Percentiles rank a stretch among this genome's conserved stretches.
Evolutionary conservation across 2,888 invertebrate species (phyloP).

Genomic region (Trypoxylon attenuatum): DNA sequence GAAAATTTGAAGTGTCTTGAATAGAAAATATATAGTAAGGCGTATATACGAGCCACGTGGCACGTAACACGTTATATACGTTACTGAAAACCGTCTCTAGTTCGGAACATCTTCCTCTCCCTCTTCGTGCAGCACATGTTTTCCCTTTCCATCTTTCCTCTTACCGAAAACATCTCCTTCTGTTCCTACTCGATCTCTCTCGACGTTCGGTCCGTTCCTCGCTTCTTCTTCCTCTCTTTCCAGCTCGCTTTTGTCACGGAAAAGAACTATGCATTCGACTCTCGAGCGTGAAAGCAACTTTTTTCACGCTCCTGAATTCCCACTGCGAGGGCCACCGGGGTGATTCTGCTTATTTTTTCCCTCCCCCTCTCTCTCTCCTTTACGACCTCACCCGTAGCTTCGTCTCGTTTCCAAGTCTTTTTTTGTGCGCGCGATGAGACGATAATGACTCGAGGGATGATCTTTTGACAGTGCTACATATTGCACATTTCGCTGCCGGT

Average conservation of each 20-base stretch:
- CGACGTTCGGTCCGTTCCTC: neutral
- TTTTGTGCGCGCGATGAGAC: constrained; percentile 1
- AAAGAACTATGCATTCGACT: constrained; percentile 58
- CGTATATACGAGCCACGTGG: too few species aligned
- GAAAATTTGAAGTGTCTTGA: too few species aligned
- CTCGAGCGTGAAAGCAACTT: constrained; percentile 50
- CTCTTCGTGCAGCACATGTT: constrained; percentile 29
- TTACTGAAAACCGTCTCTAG: too few species aligned
- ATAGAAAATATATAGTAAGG: too few species aligned
- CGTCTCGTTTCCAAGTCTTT: too few species aligned
- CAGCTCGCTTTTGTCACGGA: constrained; percentile 40
- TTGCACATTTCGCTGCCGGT: too few species aligned
- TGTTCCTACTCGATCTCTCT: neutral
- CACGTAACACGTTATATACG: too few species aligned
- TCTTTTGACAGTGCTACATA: constrained; percentile 42
- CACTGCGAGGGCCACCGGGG: constrained; percentile 24
- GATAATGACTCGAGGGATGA: constrained; percentile 49
- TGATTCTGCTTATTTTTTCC: constrained; percentile 20
- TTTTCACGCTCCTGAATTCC: constrained; percentile 49
- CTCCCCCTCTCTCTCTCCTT: constrained; percentile 15
- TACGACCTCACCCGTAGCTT: neutral
- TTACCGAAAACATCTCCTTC: neutral
- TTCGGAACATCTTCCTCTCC: neutral
- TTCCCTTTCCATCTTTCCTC: neutral
- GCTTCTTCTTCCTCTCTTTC: neutral